Conservation (phyloP, 2,888 invertebrate species). For the Catocala sponsa region DNA sequence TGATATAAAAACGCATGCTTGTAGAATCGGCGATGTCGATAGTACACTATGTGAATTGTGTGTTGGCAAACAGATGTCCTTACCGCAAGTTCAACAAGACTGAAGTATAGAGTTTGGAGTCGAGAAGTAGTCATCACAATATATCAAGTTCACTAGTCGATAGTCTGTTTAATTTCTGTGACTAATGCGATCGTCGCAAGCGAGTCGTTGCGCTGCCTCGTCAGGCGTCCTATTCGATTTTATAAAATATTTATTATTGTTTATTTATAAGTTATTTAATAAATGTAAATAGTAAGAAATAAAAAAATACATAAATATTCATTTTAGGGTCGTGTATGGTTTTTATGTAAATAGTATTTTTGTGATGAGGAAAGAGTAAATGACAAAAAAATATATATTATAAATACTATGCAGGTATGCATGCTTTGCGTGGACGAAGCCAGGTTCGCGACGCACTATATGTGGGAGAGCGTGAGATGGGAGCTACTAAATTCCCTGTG, state of each 20-base stretch:
- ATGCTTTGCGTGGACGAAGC: conserved; percentile 49
- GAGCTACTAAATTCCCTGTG: conserved; percentile 44
- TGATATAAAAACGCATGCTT: not conserved
- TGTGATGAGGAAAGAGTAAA: conserved; percentile 80
- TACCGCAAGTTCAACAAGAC: conserved; percentile 41
- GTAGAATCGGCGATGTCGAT: not conserved
- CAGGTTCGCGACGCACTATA: conserved; percentile 39
- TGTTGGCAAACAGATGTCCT: conserved; percentile 21
- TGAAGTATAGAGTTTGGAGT: conserved; percentile 28
- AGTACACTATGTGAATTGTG: conserved; percentile 27
- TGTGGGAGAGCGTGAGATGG: conserved; percentile 47
- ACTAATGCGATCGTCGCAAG: conserved; percentile 48
- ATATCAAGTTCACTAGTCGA: conserved; percentile 41
- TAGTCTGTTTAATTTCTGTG: conserved; percentile 28
- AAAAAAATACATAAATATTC: conserved; percentile 74
- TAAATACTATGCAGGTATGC: conserved; percentile 49
- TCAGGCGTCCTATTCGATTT: conserved; percentile 74
- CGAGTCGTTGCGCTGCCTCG: conserved; percentile 44
- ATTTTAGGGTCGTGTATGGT: conserved; percentile 75
- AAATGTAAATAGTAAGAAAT: conserved; percentile 81
- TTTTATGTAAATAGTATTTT: conserved; percentile 83
- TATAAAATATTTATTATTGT: conserved; percentile 84
- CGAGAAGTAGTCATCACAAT: conserved; percentile 22
- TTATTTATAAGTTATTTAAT: conserved; percentile 85
- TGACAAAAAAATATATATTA: conserved; percentile 77